Evolutionary conservation across 2,797 vertebrate genomes (phyloP).

Genomic region (Rhodeus uyekii): DNA sequence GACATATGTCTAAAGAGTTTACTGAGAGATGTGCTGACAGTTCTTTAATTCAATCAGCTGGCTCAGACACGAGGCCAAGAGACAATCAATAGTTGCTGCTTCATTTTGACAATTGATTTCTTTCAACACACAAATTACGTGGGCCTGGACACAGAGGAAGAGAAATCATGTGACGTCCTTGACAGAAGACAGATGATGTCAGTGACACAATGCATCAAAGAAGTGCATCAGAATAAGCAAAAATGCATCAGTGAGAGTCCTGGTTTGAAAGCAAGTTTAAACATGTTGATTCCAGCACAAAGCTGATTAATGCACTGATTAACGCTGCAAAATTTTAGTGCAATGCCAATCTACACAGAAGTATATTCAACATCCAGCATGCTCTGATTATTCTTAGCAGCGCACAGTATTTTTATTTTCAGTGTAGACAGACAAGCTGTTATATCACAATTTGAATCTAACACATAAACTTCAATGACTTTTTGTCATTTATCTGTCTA

Average conservation of each 20-base stretch:
- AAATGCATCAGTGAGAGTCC: background rate
- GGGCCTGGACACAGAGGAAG: slow-evolving; percentile 21
- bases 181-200: background rate
- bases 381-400: no score
- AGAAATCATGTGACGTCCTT: slow-evolving; percentile 16
- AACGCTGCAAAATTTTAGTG: background rate
- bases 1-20: slow-evolving; percentile 10
- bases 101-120: slow-evolving; percentile 33
- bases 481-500: no score
- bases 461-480: no score
- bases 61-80: slow-evolving; percentile 32
- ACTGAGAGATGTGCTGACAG: slow-evolving; percentile 22
- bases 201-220: background rate
- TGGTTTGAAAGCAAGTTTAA: background rate
- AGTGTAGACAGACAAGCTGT: no score
- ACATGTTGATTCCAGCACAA: background rate
- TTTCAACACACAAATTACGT: slow-evolving; percentile 8
- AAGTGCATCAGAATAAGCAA: background rate
- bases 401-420: no score
- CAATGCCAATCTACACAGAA: no score
- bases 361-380: no score
- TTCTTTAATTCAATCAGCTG: slow-evolving; percentile 15
- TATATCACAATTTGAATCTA: no score
- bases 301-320: background rate
- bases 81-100: slow-evolving; percentile 34